Percentiles rank a stretch among this genome's conserved stretches.
phyloP scores from a whole-genome alignment of 2,888 invertebrate species.

The Argyresthia albistria region DNA sequence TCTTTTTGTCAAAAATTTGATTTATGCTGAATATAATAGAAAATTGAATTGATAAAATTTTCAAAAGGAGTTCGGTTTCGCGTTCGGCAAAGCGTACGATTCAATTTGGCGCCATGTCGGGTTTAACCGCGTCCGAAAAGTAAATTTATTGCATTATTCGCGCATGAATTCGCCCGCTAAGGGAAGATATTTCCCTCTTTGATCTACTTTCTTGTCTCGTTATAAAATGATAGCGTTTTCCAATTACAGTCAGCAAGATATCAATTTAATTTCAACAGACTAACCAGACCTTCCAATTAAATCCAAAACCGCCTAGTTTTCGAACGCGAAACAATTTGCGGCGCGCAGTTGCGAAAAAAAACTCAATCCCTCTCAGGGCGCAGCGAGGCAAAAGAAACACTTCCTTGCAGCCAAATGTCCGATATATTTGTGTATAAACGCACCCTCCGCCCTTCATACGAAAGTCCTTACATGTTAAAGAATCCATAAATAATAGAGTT shows the following conservation, averaged over 20 bases:
- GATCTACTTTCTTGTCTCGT: conserved; percentile 39
- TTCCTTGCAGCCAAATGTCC: conserved; percentile 65
- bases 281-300: not conserved
- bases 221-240: conserved; percentile 11
- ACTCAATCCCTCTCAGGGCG: conserved; percentile 32
- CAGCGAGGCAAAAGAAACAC: conserved; percentile 55
- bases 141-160: conserved; percentile 50
- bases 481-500: conserved; percentile 73
- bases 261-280: too few species aligned
- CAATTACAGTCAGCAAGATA: conserved; percentile 2
- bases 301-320: not conserved
- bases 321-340: conserved; percentile 1
- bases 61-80: conserved; percentile 32
- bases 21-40: conserved; percentile 33
- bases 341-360: conserved; percentile 15
- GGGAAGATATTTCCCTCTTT: conserved; percentile 34
- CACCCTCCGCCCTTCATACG: conserved; percentile 24
- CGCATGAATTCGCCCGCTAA: conserved; percentile 29
- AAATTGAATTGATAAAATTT: conserved; percentile 37
- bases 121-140: conserved; percentile 28
- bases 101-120: conserved; percentile 53
- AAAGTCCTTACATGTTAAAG: conserved; percentile 68
- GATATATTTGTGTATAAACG: conserved; percentile 32
- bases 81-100: conserved; percentile 39
- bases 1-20: conserved; percentile 17